A percentile compares a stretch with the other conserved stretches of the same genome.
Conservation (phyloP, 2,888 invertebrate species). For the Melanchra persicariae region DNA sequence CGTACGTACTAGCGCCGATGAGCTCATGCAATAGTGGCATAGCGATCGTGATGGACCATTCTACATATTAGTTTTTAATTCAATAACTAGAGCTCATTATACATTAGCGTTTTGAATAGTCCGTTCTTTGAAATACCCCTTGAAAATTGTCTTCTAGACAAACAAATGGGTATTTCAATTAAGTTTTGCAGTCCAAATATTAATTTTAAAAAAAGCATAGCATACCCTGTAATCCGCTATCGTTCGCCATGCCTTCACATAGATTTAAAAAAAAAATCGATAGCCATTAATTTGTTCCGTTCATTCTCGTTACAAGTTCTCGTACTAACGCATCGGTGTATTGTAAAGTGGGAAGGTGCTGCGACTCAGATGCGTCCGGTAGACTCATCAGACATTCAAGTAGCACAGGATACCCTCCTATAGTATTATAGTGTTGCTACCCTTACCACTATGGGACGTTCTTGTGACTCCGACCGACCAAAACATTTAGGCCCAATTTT, state of each 20-base stretch:
- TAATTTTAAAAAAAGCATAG: conserved; percentile 8
- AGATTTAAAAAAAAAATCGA: conserved; percentile 1
- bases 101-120: conserved; percentile 30
- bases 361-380: conserved; percentile 49
- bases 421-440: conserved; percentile 52
- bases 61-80: conserved; percentile 27
- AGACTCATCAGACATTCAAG: conserved; percentile 44
- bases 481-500: conserved; percentile 6
- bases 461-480: conserved; percentile 34
- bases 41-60: conserved; percentile 46
- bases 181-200: conserved; percentile 4
- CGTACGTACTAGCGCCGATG: conserved; percentile 46
- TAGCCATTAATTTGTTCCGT: conserved; percentile 52
- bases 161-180: conserved; percentile 39
- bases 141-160: neutral
- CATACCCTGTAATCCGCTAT: conserved; percentile 25
- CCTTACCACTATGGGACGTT: conserved; percentile 35
- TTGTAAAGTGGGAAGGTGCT: conserved; percentile 65
- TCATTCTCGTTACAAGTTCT: conserved; percentile 74
- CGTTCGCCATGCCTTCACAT: conserved; percentile 51
- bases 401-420: conserved; percentile 48
- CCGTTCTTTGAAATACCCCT: conserved; percentile 24
- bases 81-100: conserved; percentile 38
- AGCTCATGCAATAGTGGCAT: conserved; percentile 42
- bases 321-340: conserved; percentile 72